phyloP scores from a whole-genome alignment of 1,140 invertebrate genomes.

The Dinoponera quadriceps region DNA sequence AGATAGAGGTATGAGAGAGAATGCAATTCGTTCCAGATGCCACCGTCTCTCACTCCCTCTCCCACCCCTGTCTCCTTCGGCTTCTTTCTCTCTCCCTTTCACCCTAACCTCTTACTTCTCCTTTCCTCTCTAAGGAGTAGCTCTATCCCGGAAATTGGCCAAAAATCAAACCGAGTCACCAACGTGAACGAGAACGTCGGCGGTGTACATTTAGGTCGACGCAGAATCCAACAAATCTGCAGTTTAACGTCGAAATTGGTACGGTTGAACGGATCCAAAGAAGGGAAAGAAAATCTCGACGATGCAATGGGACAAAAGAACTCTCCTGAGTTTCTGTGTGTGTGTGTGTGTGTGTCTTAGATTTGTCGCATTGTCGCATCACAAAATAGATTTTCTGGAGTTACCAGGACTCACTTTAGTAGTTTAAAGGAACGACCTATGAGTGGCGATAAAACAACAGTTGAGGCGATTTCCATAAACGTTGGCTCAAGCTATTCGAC shows the following conservation, averaged over 20 bases:
- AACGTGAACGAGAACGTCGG: conserved; percentile 34
- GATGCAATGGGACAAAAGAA: conserved; percentile 47
- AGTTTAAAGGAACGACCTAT: background rate
- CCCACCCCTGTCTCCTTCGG: conserved; percentile 49
- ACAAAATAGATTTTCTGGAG: background rate
- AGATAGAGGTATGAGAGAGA: background rate
- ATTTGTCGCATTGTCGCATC: background rate
- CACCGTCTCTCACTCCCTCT: conserved; percentile 13
- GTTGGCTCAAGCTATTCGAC: conserved; percentile 4
- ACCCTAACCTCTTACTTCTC: conserved; percentile 29
- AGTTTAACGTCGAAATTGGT: conserved; percentile 57
- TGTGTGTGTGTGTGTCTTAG: too few species aligned
- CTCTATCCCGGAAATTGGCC: conserved; percentile 54
- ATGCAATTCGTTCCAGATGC: conserved; percentile 10
- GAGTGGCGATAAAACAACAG: conserved; percentile 22
- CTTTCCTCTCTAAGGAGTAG: background rate
- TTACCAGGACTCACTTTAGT: background rate
- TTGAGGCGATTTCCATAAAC: background rate
- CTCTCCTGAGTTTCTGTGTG: background rate
- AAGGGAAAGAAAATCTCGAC: conserved; percentile 30
- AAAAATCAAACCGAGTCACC: conserved; percentile 57
- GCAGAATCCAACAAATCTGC: conserved; percentile 52
- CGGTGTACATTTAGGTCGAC: conserved; percentile 44
- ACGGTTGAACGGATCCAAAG: conserved; percentile 13
- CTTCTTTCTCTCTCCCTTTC: background rate